Percentiles rank a stretch among this genome's conserved stretches.
Evolutionary conservation across 2,113 vertebrate genomes (phyloP).

Genomic region (Origma solitaria): DNA sequence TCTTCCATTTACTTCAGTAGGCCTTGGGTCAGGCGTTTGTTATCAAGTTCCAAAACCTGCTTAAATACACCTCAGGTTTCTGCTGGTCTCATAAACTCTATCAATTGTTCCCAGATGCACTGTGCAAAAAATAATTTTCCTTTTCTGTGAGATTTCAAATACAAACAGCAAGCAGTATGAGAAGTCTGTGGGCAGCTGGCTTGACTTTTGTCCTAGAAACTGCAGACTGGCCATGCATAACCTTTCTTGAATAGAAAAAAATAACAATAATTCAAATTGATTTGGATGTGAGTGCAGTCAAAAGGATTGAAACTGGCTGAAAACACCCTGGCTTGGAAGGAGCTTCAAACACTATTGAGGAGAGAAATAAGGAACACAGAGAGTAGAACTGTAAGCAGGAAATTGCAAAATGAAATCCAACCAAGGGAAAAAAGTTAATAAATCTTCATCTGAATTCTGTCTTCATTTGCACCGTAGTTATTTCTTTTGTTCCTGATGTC

Average conservation of each 20-base stretch:
- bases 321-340: background rate
- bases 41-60: background rate
- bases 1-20: background rate
- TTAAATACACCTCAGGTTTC: background rate
- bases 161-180: background rate
- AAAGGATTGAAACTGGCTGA: conserved; percentile 1
- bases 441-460: background rate
- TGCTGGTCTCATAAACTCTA: background rate
- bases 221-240: background rate
- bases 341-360: background rate
- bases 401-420: background rate
- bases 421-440: background rate
- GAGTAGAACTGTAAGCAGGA: background rate
- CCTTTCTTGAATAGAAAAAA: background rate
- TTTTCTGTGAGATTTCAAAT: conserved; percentile 7
- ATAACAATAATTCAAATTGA: background rate
- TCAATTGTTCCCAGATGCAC: conserved; percentile 15
- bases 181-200: background rate
- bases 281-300: background rate
- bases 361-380: background rate
- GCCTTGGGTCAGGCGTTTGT: background rate
- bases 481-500: background rate
- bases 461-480: background rate
- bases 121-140: background rate
- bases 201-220: conserved; percentile 7